These are phyloP conservation scores for Morpho achilles DNA, from an alignment of 2,888 invertebrate species.

Conservation along the genomic window DNA sequence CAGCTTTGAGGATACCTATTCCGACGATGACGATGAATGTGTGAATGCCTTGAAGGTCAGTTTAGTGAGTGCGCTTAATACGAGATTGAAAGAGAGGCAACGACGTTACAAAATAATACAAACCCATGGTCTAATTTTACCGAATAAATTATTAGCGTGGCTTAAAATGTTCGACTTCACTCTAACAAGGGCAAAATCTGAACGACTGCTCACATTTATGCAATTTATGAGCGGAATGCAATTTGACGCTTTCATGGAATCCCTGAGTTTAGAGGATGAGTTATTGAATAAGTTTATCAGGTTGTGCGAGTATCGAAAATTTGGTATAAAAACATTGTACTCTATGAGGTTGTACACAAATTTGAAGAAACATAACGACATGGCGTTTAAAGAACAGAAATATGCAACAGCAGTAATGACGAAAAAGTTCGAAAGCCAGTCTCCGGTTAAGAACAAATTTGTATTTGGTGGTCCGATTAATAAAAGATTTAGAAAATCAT, in stretches of 20 bases:
- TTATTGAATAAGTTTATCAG: conserved; percentile 80
- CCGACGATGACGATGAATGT: conserved; percentile 72
- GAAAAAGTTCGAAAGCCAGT: conserved; percentile 56
- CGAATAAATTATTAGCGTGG: conserved; percentile 84
- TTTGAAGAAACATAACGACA: conserved; percentile 80
- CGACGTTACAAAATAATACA: conserved; percentile 86
- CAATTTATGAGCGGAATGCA: conserved; percentile 85
- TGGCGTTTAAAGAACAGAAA: conserved; percentile 71
- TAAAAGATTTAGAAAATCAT: conserved; percentile 51
- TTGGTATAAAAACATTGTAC: conserved; percentile 84
- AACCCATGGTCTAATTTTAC: conserved; percentile 88
- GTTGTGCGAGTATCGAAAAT: conserved; percentile 82
- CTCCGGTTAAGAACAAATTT: conserved; percentile 44
- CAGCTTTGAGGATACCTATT: conserved; percentile 61
- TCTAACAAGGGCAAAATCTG: conserved; percentile 75
- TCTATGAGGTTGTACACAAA: conserved; percentile 82
- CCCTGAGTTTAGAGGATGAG: conserved; percentile 84
- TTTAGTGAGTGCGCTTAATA: conserved; percentile 86
- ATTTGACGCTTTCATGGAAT: conserved; percentile 88
- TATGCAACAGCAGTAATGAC: conserved; percentile 51
- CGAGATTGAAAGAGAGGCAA: conserved; percentile 85
- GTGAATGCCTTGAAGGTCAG: conserved; percentile 84
- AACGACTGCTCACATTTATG: conserved; percentile 85
- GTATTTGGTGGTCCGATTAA: conserved; percentile 28
- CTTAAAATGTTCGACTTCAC: conserved; percentile 84